Evolutionary conservation across 2,113 vertebrate species (phyloP).

Genomic region (Oreotrochilus melanogaster): DNA sequence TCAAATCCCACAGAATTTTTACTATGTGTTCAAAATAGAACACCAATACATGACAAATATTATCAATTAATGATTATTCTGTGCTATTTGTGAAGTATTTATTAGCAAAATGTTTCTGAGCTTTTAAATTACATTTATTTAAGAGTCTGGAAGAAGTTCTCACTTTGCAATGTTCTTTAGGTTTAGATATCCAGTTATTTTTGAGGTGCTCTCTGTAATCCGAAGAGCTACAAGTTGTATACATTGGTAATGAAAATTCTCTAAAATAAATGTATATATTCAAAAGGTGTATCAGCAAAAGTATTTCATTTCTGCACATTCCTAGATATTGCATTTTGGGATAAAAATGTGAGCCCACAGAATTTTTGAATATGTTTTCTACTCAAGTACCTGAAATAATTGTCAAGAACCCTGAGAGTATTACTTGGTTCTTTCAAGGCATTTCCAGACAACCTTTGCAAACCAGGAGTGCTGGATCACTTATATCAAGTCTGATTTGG

Average conservation of each 20-base stretch:
- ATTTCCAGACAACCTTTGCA: background rate
- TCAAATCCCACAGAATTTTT: background rate
- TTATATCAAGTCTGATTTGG: background rate
- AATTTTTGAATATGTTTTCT: background rate
- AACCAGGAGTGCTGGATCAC: background rate
- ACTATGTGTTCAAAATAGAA: background rate
- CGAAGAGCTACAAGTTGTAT: background rate
- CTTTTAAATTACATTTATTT: conserved; percentile 38
- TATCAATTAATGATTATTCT: background rate
- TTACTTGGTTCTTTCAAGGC: background rate
- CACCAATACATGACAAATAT: background rate
- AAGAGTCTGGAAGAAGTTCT: conserved; percentile 1
- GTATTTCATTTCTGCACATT: background rate
- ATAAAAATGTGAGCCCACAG: background rate
- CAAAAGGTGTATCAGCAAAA: background rate
- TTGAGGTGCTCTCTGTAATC: background rate
- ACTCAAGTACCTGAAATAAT: background rate
- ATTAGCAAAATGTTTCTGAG: background rate
- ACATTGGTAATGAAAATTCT: background rate
- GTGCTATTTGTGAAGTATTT: background rate
- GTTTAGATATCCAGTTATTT: conserved; percentile 5
- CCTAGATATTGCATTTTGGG: background rate
- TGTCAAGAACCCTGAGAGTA: background rate
- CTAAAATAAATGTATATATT: background rate
- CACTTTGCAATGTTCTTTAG: background rate